Percentiles rank a stretch among this genome's conserved stretches.
These are phyloP conservation scores for Limnodromus scolopaceus DNA, from an alignment of 2,797 vertebrate species.

Conservation along the genomic window DNA sequence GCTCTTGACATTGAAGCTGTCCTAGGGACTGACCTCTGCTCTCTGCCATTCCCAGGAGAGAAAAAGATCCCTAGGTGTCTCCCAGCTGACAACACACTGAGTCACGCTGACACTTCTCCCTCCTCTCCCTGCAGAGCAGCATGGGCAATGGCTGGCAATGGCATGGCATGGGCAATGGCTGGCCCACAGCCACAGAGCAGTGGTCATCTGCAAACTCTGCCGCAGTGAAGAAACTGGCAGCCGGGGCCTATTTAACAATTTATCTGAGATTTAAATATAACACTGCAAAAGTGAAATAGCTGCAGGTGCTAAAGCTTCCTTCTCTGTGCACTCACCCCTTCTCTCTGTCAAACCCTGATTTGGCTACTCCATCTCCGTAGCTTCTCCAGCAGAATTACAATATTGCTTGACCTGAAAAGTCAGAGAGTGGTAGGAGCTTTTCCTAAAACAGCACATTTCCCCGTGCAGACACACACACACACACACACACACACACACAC, in stretches of 20 bases:
- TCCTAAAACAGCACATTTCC: not conserved
- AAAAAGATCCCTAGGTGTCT: rapidly evolving
- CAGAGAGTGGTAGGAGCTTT: rapidly evolving
- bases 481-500: too few relatives aligned
- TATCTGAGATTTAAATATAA: not conserved
- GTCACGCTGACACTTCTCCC: not conserved
- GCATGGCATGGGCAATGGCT: rapidly evolving
- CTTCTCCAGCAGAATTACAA: not conserved
- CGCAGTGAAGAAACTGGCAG: not conserved
- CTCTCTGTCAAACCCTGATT: not conserved
- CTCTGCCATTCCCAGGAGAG: not conserved
- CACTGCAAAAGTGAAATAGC: not conserved
- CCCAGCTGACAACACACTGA: not conserved
- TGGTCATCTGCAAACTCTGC: rapidly evolving
- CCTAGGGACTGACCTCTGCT: not conserved
- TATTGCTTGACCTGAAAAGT: not conserved
- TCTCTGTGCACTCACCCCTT: rapidly evolving
- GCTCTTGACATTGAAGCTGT: not conserved
- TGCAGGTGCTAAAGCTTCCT: not conserved
- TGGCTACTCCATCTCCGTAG: rapidly evolving
- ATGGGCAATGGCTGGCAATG: rapidly evolving
- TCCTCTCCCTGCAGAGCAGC: not conserved
- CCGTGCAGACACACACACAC: rapidly evolving
- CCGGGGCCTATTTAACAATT: not conserved
- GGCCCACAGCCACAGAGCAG: not conserved